phyloP scores from a whole-genome alignment of 2,888 invertebrate genomes.

The Diaprepes abbreviatus region DNA sequence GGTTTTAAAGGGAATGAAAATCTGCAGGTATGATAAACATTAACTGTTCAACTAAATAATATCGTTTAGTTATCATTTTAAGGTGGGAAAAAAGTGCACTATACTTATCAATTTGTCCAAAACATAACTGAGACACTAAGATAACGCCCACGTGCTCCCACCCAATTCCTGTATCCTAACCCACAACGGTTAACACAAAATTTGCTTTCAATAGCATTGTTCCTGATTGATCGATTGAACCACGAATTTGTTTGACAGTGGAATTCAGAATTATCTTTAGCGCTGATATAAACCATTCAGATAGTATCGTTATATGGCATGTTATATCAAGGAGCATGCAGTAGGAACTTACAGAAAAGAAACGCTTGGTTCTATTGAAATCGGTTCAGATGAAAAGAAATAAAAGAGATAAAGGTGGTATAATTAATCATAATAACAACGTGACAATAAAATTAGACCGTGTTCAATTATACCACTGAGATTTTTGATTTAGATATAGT shows the following conservation, averaged over 20 bases:
- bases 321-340: constrained; percentile 30
- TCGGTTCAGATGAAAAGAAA: constrained; percentile 38
- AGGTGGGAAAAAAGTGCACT: no score
- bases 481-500: constrained; percentile 11
- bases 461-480: constrained; percentile 15
- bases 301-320: constrained; percentile 33
- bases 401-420: constrained; percentile 24
- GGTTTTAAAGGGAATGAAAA: no score
- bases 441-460: constrained; percentile 35
- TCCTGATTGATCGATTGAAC: constrained; percentile 39
- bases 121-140: constrained; percentile 9
- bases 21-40: no score
- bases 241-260: constrained; percentile 39
- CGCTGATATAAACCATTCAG: constrained; percentile 38
- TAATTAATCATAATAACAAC: constrained; percentile 43
- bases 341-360: constrained; percentile 28
- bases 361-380: constrained; percentile 26
- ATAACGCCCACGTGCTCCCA: constrained; percentile 16
- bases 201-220: constrained; percentile 39
- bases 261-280: constrained; percentile 40
- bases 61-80: no score
- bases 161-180: constrained; percentile 20
- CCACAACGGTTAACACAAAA: constrained; percentile 32
- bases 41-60: no score
- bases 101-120: constrained; percentile 1